Base-by-base conservation (phyloP, 2,113 vertebrate genomes). In the Lethenteron camtschaticum region DNA sequence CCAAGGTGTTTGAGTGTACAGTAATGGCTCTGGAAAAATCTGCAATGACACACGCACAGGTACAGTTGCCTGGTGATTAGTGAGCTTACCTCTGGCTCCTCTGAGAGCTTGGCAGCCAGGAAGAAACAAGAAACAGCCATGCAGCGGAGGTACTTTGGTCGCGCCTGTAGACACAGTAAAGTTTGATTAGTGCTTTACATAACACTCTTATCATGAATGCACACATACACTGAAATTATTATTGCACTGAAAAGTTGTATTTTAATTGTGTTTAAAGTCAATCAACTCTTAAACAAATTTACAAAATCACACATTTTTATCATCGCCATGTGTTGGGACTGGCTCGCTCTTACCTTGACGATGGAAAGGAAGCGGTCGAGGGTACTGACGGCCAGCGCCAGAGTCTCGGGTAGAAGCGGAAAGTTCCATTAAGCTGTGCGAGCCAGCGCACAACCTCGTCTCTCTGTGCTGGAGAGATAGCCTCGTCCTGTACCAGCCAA, bases 71-170 rank as follows among this genome's bases (percentile, higher is more conserved):
- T 41, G 41, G 41, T 41, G 41, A 41, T 41, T 41, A 41, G 13
- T 57, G 3, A 56, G 41, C 71, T 79, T 76, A 97, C 94, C 89
- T 97, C 94, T 56, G 95, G 89, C 78, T 97, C 94, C 81, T 97
- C 94, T 41, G 82, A 83, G 77, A 88, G 95, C 81, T 97, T 97
- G 73, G 85, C 83, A 77, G 89, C 89, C 20, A 96, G 81, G 81
- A 96, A 97, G 82, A 90, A 97, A 79, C 90, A 92, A 80, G 88
- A 79, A 79, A 97, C 88, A 77, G 90, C 87, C 77, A 97, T 97
- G 80, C 94, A 97, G 80, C 85, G 86, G 78, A 97, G 79, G 78
- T 97, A 97, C 79, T 96, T 97, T 9, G 94, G 91, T 76, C 86
- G 90, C 74, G 90, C 94, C 94, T 97, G 73, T 1, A 57, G 77